Base-by-base conservation (phyloP, 1,140 invertebrate species). In the Eupeodes corollae region DNA sequence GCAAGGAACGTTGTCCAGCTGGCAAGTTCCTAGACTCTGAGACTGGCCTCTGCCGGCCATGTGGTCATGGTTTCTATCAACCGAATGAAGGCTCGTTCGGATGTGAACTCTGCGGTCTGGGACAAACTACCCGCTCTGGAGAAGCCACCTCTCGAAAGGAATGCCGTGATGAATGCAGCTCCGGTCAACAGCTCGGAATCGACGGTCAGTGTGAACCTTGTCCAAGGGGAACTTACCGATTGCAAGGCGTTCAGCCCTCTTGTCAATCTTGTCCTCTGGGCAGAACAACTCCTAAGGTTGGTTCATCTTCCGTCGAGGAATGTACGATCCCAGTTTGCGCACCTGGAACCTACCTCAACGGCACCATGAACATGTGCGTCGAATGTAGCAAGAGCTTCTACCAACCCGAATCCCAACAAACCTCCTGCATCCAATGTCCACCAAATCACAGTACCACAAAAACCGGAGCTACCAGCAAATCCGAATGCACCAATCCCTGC, bases 11-110 rank as follows among this genome's bases (percentile, higher is more conserved):
- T 40, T 95, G 91, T 65, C 83, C 88, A 6, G 84, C 89, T 52
- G 91, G 91, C 44, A 90, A 91, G 72, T 94, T 86, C 64, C 94
- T 88, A 67, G 89, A 94, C 61, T 84, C 88, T 26, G 78, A 81
- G 19, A 80, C 82, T 1, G 86, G 87, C 18, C 70, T 90, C 0
- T 98, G 93, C 61, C 75, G 86, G 35, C 85, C 84, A 46, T 98
- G 93, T 66, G 92, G 92, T 8, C 88, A 94, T 61, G 93, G 93
- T 8, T 92, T 91, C 66, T 97, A 86, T 67, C 93, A 97, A 65
- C 80, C 91, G 1, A 78, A 82, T 40, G 89, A 93, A 70, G 93
- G 93, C 1, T 82, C 90, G 35, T 97, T 97, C 72, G 77, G 80
- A 8, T 97, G 93, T 57, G 71, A 85, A 30, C 74, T 93, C 1